Evolutionary conservation across 2,113 vertebrate species (phyloP), one percentile per base, ranked within the genome.

Genomic region (Catharus fuscescens): DNA sequence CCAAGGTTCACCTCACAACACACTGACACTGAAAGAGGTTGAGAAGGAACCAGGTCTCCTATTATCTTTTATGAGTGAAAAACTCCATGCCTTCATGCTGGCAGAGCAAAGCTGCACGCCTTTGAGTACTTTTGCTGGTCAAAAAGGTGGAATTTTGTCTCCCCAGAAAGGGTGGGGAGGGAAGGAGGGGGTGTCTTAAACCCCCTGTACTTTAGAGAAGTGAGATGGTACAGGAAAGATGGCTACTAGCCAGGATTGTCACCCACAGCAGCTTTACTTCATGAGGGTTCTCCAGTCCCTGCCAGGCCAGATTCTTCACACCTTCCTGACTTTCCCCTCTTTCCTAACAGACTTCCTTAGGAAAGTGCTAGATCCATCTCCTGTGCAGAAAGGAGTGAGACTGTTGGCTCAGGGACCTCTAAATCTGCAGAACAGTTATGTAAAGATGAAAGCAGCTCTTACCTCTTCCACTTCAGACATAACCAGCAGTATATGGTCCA

Each of bases 101-200:
- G 26, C 52, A 61, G 53, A 60, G 47, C 38, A 69, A 6, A 64
- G 52, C n/a, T 81, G n/a, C 4, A 8, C 14, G 62, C 14, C 25
- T 61, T 13, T 38, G n/a, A 42, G 31, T 53, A 29, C 8, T 40
- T 10, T 2, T 20, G 8, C 53, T 71, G 17, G 26, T 47, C 12
- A 56, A 5, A 80, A 87, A 48, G 13, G 11, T 42, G 14, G 34
- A 45, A 57, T 66, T 88, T 18, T 71, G 56, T 19, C 28, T 15
- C 34, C 17, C 6, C 3, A 21, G 78, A 36, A 56, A 47, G 28
- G 21, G 8, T 0, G 2, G 11, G 19, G 10, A 6, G 9, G 4
- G 3, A 40, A 10, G 28, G 26, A 25, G 17, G 2, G 24, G 5
- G 17, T 31, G 10, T 61, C 42, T 59, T 74, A 78, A 81, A 52